Conservation (phyloP, 1,140 invertebrate genomes). For the Dendrolimus punctatus region DNA sequence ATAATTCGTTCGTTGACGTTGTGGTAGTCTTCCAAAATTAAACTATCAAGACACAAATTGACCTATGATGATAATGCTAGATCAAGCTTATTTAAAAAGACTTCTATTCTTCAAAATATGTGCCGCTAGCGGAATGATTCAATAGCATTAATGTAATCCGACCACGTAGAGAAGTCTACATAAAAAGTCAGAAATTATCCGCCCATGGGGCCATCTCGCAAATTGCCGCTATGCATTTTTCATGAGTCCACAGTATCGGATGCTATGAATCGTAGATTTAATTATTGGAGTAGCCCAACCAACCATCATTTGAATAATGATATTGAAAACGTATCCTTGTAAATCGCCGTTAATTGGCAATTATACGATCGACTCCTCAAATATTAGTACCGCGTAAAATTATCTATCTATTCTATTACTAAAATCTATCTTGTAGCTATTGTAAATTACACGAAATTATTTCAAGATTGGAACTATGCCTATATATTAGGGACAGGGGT, state of each 20-base stretch:
- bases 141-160: conserved; percentile 8
- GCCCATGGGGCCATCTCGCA: conserved; percentile 29
- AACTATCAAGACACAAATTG: too few relatives aligned
- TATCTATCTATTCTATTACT: too few relatives aligned
- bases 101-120: too few relatives aligned
- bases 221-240: conserved; percentile 60
- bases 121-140: too few relatives aligned
- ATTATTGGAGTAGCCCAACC: conserved; percentile 44
- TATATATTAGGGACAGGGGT: too few relatives aligned
- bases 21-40: too few relatives aligned
- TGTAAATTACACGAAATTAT: background rate
- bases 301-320: conserved; percentile 28
- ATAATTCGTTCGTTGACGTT: too few relatives aligned
- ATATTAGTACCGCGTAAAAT: background rate
- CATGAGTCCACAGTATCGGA: conserved; percentile 48
- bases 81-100: too few relatives aligned
- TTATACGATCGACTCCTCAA: background rate
- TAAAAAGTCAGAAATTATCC: conserved; percentile 39
- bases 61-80: too few relatives aligned
- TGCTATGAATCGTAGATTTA: conserved; percentile 55
- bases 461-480: too few relatives aligned
- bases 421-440: conserved; percentile 1
- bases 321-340: conserved; percentile 2
- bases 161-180: conserved; percentile 9
- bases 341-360: background rate